Evolutionary conservation across 2,888 invertebrate species (phyloP), one percentile per base, ranked within the genome.

Genomic region (Anagyrus pseudococci): DNA sequence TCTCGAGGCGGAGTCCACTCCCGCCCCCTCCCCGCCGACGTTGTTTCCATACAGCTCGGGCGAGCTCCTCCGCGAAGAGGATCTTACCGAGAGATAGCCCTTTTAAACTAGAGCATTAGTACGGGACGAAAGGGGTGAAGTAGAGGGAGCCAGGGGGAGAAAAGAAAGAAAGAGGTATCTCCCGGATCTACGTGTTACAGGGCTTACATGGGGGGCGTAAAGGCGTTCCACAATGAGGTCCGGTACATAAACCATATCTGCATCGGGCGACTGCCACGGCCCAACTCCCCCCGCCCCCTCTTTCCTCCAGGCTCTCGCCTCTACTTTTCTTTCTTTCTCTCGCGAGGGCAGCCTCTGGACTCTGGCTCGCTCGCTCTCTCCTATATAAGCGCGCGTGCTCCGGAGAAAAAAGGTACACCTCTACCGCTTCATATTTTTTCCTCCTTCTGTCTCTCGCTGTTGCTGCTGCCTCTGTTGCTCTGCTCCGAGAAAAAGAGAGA

Each of bases 41-140:
- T 10, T 10, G 52, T 53, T 47, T 46, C 53, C 53, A 53, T 40
- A 40, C 26, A 46, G 33, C 59, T 40, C 1, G 19, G 33, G 50
- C 23, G 22, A 10, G 20, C 22, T 41, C 52, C 33, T 33, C 20
- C 43, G 22, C 25, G 20, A 4, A 40, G 29, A 23, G 76, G 75
- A 76, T 76, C 73, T 56, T 67, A 54, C 55, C 48, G 53, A 46
- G 62, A 73, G 75, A 77, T 77, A 77, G 58, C 52, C 60, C 74
- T 76, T 75, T 78, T 77, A 78, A 79, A 78, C 77, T 77, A 75
- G 77, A 78, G 77, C 76, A 79, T 79, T 79, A 78, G 78, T 73
- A 72, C 74, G 71, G 73, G 71, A 10, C 29, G 29, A 10, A 4
- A 29, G 29, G 71, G 72, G 74, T 69, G 73, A 74, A 74, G 73